phyloP scores from a whole-genome alignment of 1,140 invertebrate species.

The Anastrepha obliqua region DNA sequence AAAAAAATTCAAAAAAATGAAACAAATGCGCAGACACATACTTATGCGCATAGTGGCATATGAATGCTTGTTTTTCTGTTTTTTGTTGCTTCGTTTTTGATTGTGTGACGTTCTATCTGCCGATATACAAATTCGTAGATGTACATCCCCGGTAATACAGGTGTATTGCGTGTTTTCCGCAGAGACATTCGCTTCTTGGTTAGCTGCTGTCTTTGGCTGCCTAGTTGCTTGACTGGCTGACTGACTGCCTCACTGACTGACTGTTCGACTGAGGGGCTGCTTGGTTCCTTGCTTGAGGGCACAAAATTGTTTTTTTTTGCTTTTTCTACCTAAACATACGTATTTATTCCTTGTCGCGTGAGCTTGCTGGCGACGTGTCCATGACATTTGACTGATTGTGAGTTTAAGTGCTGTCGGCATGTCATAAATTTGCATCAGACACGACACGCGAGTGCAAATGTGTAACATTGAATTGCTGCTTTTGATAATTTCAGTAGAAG shows the following conservation, averaged over 20 bases:
- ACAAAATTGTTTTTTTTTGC: not conserved
- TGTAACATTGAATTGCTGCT: constrained; percentile 2
- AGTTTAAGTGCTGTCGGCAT: constrained; percentile 49
- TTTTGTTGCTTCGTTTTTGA: not conserved
- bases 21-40: not conserved
- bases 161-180: not conserved
- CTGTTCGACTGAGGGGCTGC: not conserved
- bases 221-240: no score
- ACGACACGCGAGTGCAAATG: not conserved
- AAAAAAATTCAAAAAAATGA: not conserved
- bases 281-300: constrained; percentile 1
- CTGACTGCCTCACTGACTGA: not conserved
- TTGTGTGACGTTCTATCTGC: not conserved
- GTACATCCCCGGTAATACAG: not conserved
- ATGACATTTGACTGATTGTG: constrained; percentile 50
- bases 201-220: constrained; percentile 1
- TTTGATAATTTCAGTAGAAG: not conserved
- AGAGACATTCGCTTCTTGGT: constrained; percentile 10
- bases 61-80: not conserved
- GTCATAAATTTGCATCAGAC: constrained; percentile 50
- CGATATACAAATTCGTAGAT: not conserved
- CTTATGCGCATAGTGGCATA: not conserved
- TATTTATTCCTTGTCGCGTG: not conserved
- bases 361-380: constrained; percentile 45
- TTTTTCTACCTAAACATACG: not conserved